A percentile compares a stretch with the other conserved stretches of the same genome.
Evolutionary conservation across 2,888 invertebrate species (phyloP).

Genomic region (Sepioteuthis lessoniana): DNA sequence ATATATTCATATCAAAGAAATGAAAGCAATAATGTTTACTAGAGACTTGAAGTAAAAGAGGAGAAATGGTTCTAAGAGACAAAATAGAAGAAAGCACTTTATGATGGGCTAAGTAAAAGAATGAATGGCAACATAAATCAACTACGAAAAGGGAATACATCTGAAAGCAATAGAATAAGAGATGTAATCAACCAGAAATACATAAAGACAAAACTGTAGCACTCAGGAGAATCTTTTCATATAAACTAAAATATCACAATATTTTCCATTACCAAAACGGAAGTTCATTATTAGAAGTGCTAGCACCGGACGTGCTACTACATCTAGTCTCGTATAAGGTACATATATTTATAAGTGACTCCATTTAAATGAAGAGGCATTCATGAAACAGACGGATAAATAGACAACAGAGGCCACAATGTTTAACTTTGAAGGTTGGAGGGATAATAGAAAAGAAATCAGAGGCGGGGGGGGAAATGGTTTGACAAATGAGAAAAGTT

Average conservation of each 20-base stretch:
- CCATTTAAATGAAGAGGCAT: background rate
- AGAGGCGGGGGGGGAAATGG: background rate
- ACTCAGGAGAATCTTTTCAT: background rate
- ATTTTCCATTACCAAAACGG: background rate
- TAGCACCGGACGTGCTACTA: background rate
- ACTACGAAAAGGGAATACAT: background rate
- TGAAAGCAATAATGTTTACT: background rate
- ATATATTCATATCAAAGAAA: too few species aligned
- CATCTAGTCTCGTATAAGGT: background rate
- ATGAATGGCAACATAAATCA: background rate
- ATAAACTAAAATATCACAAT: background rate
- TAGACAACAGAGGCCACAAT: background rate
- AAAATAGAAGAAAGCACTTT: background rate
- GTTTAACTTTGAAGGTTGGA: background rate
- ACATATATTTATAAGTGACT: background rate
- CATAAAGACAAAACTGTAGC: conserved; percentile 1
- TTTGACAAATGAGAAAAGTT: conserved; percentile 8
- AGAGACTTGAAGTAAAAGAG: background rate
- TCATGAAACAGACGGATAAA: background rate
- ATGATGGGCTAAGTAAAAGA: background rate
- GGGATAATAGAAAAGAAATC: background rate
- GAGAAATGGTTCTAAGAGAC: background rate
- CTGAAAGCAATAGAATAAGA: background rate
- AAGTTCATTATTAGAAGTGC: background rate
- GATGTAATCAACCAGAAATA: background rate